Conservation (phyloP, 2,888 invertebrate genomes). For the Acronicta alni region DNA sequence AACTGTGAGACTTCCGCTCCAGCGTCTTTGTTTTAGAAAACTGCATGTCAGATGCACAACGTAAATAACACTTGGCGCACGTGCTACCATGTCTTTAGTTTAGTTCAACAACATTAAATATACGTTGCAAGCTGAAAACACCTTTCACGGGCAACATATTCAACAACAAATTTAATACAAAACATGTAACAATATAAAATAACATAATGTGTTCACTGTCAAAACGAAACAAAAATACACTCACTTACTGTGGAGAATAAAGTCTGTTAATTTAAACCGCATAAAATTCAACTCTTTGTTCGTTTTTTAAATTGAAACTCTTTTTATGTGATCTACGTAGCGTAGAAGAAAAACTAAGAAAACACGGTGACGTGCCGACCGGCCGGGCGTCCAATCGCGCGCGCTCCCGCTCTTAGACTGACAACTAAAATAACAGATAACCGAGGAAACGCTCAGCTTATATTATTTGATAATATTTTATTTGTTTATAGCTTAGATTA, state of each 20-base stretch:
- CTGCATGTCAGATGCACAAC: conserved; percentile 74
- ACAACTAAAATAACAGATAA: conserved; percentile 78
- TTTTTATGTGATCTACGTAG: conserved; percentile 34
- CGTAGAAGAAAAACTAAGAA: conserved; percentile 32
- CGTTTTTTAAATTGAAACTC: conserved; percentile 26
- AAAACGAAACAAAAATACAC: conserved; percentile 33
- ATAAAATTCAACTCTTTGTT: conserved; percentile 8
- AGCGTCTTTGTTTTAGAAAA: conserved; percentile 60
- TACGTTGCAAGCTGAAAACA: conserved; percentile 8
- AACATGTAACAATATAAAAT: conserved; percentile 10
- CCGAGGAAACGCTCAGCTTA: conserved; percentile 64
- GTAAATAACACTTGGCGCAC: conserved; percentile 73
- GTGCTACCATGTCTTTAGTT: conserved; percentile 42
- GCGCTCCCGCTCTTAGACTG: conserved; percentile 72
- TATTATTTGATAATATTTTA: conserved; percentile 57
- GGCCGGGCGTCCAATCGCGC: conserved; percentile 66
- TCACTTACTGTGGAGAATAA: conserved; percentile 37
- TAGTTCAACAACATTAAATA: conserved; percentile 32
- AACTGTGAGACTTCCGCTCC: conserved; percentile 5
- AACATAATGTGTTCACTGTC: conserved; percentile 15
- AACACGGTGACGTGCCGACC: conserved; percentile 33
- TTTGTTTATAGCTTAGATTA: conserved; percentile 43
- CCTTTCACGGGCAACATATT: conserved; percentile 10
- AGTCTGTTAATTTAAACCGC: conserved; percentile 12
- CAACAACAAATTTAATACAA: conserved; percentile 11